Percentiles rank a stretch among this genome's conserved stretches.
These are phyloP conservation scores for Epistrophe eligans DNA, from an alignment of 2,888 invertebrate species.

Conservation along the genomic window DNA sequence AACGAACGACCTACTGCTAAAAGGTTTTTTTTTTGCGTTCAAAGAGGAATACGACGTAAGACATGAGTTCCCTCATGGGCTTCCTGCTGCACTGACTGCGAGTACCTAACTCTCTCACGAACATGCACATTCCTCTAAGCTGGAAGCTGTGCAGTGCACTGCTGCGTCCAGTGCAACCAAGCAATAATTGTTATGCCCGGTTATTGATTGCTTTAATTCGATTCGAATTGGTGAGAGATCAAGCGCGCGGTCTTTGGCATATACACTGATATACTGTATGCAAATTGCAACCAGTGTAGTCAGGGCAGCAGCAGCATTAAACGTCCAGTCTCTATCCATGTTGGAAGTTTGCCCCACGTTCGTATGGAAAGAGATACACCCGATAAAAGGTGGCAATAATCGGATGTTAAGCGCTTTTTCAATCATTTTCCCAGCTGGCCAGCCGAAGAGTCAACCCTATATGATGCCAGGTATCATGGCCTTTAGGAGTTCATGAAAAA, in stretches of 20 bases:
- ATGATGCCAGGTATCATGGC: conserved; percentile 17
- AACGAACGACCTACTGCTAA: conserved; percentile 68
- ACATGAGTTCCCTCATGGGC: conserved; percentile 49
- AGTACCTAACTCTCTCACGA: conserved; percentile 47
- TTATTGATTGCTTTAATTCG: conserved; percentile 75
- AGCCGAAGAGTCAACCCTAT: conserved; percentile 40
- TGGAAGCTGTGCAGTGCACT: conserved; percentile 31
- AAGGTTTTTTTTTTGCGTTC: conserved; percentile 43
- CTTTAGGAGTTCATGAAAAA: conserved; percentile 28
- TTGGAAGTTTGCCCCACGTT: conserved; percentile 2
- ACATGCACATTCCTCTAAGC: conserved; percentile 55
- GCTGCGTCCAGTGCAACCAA: conserved; percentile 26
- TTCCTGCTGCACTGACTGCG: conserved; percentile 56
- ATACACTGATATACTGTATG: conserved; percentile 17
- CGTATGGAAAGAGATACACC: conserved; percentile 68
- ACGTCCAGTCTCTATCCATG: conserved; percentile 9
- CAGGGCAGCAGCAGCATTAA: conserved; percentile 10
- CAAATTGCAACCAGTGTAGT: conserved; percentile 32
- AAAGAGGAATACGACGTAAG: conserved; percentile 25
- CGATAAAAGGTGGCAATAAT: conserved; percentile 72
- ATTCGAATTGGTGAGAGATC: conserved; percentile 72
- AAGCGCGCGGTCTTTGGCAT: conserved; percentile 48
- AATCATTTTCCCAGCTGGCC: conserved; percentile 69
- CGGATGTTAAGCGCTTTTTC: conserved; percentile 75
- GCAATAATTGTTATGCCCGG: conserved; percentile 72